Evolutionary conservation across 92 coral and sea anemone genomes (phyloP).

Genomic region (Palythoa grandiflora): DNA sequence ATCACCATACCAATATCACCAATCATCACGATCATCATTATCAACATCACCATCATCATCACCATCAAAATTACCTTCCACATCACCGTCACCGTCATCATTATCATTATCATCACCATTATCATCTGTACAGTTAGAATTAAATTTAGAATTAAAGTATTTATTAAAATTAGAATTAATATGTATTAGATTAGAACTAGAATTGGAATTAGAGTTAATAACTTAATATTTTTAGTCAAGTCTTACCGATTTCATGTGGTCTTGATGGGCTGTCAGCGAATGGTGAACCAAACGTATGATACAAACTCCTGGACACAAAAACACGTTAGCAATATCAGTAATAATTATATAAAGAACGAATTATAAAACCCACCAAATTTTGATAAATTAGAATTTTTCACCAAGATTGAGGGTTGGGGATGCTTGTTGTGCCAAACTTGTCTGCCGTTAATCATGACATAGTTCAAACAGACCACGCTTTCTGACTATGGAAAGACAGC

Average conservation of each 20-base stretch:
- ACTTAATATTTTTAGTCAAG: not conserved
- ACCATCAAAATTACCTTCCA: not conserved
- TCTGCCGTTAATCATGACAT: too few relatives aligned
- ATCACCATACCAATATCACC: not conserved
- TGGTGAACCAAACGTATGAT: constrained; percentile 99
- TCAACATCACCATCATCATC: not conserved
- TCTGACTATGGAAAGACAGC: too few relatives aligned
- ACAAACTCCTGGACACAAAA: constrained; percentile 78
- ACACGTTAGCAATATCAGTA: not conserved
- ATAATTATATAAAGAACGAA: too few relatives aligned
- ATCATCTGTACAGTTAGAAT: not conserved
- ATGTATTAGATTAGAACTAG: too few relatives aligned
- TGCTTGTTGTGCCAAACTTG: too few relatives aligned
- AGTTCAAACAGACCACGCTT: too few relatives aligned
- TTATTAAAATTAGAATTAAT: not conserved
- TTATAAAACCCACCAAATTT: too few relatives aligned
- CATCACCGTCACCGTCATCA: not conserved
- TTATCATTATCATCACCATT: not conserved
- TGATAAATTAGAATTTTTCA: too few relatives aligned
- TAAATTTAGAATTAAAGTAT: not conserved
- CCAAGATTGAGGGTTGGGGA: too few relatives aligned
- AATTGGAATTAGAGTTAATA: too few relatives aligned
- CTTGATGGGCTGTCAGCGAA: constrained; percentile 98
- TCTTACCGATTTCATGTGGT: constrained; percentile 95
- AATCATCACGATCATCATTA: not conserved